Evolutionary conservation across 2,888 invertebrate genomes (phyloP).

Genomic region (Tigriopus californicus): DNA sequence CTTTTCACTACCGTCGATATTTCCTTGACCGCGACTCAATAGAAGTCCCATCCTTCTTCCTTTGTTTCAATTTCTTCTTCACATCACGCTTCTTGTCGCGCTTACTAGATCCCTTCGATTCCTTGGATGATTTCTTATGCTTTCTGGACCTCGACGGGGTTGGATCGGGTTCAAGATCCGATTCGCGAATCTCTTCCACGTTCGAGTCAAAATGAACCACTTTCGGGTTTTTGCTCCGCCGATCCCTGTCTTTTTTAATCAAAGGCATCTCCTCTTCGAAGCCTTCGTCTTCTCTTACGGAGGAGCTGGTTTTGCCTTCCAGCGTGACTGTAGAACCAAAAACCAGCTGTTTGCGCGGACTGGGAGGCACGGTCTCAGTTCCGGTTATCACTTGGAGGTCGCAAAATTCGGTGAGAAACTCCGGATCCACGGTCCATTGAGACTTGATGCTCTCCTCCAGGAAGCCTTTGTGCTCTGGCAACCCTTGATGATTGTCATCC

Average conservation of each 20-base stretch:
- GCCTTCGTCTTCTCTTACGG: not conserved
- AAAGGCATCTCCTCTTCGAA: not conserved
- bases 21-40: too few relatives aligned
- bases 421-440: constrained; percentile 9
- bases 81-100: too few relatives aligned
- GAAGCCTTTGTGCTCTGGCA: not conserved
- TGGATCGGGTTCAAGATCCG: not conserved
- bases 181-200: not conserved
- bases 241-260: not conserved
- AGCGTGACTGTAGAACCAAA: not conserved
- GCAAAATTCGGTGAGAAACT: constrained; percentile 9
- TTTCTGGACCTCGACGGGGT: not conserved
- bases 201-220: not conserved
- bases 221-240: not conserved
- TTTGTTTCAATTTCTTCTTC: too few relatives aligned
- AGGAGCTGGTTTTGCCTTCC: not conserved
- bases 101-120: not conserved
- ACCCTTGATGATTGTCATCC: not conserved
- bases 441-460: not conserved
- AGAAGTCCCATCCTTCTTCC: too few relatives aligned
- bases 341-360: not conserved
- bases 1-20: too few relatives aligned
- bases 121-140: not conserved
- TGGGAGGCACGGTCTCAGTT: not conserved
- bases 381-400: not conserved